A percentile compares a stretch with the other conserved stretches of the same genome.
Conservation (phyloP, 2,888 invertebrate species). For the Andrena bucephala region DNA sequence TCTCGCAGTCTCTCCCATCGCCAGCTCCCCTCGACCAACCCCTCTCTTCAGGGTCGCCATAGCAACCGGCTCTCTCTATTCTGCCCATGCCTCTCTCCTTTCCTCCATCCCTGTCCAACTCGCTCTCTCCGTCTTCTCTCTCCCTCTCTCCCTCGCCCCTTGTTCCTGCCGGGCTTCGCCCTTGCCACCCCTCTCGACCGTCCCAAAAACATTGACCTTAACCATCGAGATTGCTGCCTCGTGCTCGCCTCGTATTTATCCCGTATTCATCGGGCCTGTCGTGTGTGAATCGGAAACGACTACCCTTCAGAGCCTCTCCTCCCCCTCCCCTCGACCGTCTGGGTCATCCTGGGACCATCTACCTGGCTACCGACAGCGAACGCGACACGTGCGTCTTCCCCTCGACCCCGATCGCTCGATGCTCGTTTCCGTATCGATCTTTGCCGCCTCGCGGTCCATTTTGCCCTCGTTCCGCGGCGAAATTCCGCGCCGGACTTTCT, state of each 20-base stretch:
- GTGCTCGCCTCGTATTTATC: slow-evolving; percentile 51
- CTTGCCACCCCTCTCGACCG: slow-evolving; percentile 67
- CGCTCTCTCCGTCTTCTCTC: slow-evolving; percentile 57
- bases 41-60: slow-evolving; percentile 74
- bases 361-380: slow-evolving; percentile 42
- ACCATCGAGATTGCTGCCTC: slow-evolving; percentile 58
- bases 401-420: slow-evolving; percentile 51
- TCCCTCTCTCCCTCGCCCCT: slow-evolving; percentile 44
- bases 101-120: slow-evolving; percentile 47
- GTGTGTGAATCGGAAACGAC: slow-evolving; percentile 56
- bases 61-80: slow-evolving; percentile 74
- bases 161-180: slow-evolving; percentile 45
- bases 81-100: slow-evolving; percentile 37
- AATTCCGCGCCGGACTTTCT: background rate
- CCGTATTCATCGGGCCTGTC: slow-evolving; percentile 48
- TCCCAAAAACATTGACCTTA: slow-evolving; percentile 82
- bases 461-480: background rate
- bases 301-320: background rate
- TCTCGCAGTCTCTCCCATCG: slow-evolving; percentile 46
- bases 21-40: slow-evolving; percentile 55
- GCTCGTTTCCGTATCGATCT: slow-evolving; percentile 49
- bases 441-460: slow-evolving; percentile 36
- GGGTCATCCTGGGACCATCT: slow-evolving; percentile 12
- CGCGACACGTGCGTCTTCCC: slow-evolving; percentile 50
- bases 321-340: background rate